Evolutionary conservation across 2,113 vertebrate species (phyloP), one percentile per base, ranked within the genome.

Genomic region (Penelope pileata): DNA sequence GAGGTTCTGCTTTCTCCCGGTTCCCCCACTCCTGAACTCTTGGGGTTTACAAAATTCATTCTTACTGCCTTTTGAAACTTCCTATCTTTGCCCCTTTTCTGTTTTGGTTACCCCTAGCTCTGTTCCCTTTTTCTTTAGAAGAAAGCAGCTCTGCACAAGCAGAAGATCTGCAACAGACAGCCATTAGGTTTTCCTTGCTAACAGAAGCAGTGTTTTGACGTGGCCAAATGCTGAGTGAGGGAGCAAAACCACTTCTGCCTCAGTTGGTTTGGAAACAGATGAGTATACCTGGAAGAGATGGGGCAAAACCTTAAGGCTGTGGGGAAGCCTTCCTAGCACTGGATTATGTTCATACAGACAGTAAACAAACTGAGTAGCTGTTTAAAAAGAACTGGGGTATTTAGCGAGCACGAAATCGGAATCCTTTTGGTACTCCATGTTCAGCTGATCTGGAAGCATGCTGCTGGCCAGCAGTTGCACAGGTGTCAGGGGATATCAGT

Each of bases 11-110:
- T 60, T 81, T 30, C 16, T 8, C 24, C 8, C 45, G 22, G 6
- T 53, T 32, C 1, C 1, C 8, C 1, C 4, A 0, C 3, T 19
- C 8, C n/a, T 77, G 38, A 59, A 60, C 54, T 78, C 34, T 4
- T 5, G 27, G 48, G 48, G 76, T 83, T 80, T 86, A 13, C 53
- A 45, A 58, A 68, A 12, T 66, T 78, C 6, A 15, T 51, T 84
- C 26, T 59, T 81, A 6, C 50, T 86, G 16, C 24, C 26, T 80
- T 73, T 83, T 72, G 86, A 62, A 75, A 63, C 81, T 29, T 60
- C 18, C 6, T 78, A 4, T 81, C 48, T 76, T 75, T 83, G 5
- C 19, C 3, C 7, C 17, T 23, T 63, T 9, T 60, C 80, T 8
- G 72, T 64, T n/a, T n/a, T 8, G 45, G 26, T 76, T 73, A 16